Percentiles rank a stretch among this genome's conserved stretches.
phyloP scores from a whole-genome alignment of 2,797 vertebrate species.

The Momotus momota region DNA sequence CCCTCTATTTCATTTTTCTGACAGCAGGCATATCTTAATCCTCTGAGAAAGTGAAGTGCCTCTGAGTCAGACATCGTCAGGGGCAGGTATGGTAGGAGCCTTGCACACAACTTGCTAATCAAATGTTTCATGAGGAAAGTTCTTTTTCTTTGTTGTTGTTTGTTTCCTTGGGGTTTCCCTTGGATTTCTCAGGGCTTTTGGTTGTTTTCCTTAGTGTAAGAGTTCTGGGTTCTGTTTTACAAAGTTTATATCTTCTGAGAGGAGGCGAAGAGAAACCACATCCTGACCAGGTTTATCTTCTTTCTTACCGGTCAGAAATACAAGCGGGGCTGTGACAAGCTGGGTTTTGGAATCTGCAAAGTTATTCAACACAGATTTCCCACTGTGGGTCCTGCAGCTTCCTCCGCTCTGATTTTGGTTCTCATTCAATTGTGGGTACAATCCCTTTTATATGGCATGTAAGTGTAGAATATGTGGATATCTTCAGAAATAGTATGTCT shows the following conservation, averaged over 20 bases:
- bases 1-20: not conserved
- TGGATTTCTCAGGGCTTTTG: not conserved
- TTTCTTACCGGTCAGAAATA: not conserved
- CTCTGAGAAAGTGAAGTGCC: not conserved
- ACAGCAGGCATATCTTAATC: not conserved
- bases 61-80: not conserved
- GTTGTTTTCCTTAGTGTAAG: not conserved
- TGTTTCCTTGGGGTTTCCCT: not conserved
- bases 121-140: not conserved
- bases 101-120: not conserved
- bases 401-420: not conserved
- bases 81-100: not conserved
- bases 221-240: not conserved
- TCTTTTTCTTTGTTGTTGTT: not conserved
- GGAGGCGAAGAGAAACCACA: not conserved
- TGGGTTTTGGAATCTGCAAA: not conserved
- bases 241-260: not conserved
- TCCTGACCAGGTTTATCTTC: not conserved
- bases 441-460: not conserved
- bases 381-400: not conserved
- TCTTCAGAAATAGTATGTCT: accelerated
- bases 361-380: not conserved
- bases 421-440: not conserved
- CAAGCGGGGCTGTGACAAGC: not conserved
- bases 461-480: not conserved